phyloP scores from a whole-genome alignment of 1,140 invertebrate genomes.

The Eueides isabella region DNA sequence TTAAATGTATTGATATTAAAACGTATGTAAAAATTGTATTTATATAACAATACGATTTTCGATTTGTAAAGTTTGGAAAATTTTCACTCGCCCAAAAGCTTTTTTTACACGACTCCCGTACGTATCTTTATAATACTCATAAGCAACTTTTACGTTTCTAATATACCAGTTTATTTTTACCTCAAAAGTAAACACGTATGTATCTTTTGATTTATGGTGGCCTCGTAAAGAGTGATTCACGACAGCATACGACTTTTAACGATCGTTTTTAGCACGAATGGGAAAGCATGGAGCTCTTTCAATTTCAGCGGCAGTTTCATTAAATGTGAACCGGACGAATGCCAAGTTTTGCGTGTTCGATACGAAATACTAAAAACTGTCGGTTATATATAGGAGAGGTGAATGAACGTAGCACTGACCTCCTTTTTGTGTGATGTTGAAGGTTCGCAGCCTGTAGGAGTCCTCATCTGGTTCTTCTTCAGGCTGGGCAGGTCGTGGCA shows the following conservation, averaged over 20 bases:
- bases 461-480: conserved; percentile 88
- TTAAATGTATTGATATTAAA: no score
- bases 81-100: neutral
- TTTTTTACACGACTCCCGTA: neutral
- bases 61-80: neutral
- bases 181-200: conserved; percentile 62
- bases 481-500: conserved; percentile 84
- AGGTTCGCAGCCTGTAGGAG: conserved; percentile 92
- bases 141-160: conserved; percentile 16
- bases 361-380: conserved; percentile 60
- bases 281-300: conserved; percentile 13
- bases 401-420: conserved; percentile 83
- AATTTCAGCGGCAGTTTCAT: conserved; percentile 23
- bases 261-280: conserved; percentile 39
- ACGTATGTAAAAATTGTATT: neutral
- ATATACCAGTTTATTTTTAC: conserved; percentile 59
- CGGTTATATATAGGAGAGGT: conserved; percentile 67
- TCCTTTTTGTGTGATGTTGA: conserved; percentile 95
- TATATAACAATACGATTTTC: no score
- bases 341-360: conserved; percentile 64
- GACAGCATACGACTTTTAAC: conserved; percentile 42
- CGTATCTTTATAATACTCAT: neutral
- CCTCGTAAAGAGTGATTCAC: conserved; percentile 69
- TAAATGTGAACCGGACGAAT: conserved; percentile 45
- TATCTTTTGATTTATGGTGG: conserved; percentile 61